Evolutionary conservation across 2,888 invertebrate genomes (phyloP), one percentile per base, ranked within the genome.

Genomic region (Synanthedon vespiformis): DNA sequence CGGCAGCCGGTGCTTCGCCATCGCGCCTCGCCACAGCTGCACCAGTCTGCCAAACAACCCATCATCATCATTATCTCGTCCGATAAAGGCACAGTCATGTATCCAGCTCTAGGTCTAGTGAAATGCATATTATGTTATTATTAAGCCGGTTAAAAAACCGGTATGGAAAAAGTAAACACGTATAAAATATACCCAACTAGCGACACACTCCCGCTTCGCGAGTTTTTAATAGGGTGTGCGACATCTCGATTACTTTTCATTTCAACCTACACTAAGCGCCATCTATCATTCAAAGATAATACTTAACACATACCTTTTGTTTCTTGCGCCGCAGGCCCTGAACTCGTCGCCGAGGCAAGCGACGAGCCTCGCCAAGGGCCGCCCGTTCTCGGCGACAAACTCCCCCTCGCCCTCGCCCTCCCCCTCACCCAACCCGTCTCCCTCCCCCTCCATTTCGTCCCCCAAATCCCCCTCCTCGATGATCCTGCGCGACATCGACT

Each of bases 11-110:
- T 96, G 95, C n/a, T 93, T 92, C 56, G 91, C 90, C 16, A 95
- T 91, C 41, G 97, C 93, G 48, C 92, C 91, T 55, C 94, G 90
- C 80, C 97, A 95, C 69, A 97, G 92, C 61, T 94, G 93, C 65
- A 96, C 92, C 40, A 97, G 83, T 48, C 48, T 48, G 22, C 4
- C 6, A 44, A 44, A 34, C 27, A 34, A 34, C 1, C 6, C 8
- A 34, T 27, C 27, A 34, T 8, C 27, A 8, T 34, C 27, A 34
- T 34, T 27, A 34, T 8, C 27, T 34, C 27, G 8, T 1, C 27
- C 8, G 27, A 8, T 8, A 34, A 8, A 34, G 27, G 27, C 8
- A 2, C 27, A 34, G 27, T 34, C 8, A 34, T 34, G 27, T 6
- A 34, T 34, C 27, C 4, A 22, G 22, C 4, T 22, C 22, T 22